These are phyloP conservation scores for Riptortus pedestris DNA, from an alignment of 1,140 invertebrate genomes.

Conservation along the genomic window DNA sequence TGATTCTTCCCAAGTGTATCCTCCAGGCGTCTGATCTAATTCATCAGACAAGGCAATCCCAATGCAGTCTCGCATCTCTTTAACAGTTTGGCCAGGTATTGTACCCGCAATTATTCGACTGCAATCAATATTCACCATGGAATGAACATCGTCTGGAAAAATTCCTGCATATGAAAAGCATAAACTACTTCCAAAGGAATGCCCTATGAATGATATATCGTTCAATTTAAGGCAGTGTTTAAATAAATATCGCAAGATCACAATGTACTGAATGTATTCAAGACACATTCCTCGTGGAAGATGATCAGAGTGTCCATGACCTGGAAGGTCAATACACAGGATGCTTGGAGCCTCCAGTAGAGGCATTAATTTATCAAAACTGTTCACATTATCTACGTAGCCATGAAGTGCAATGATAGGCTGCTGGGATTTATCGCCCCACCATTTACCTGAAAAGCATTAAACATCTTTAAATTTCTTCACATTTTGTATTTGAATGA, in stretches of 20 bases:
- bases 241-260: slow-evolving; percentile 38
- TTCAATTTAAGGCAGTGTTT: slow-evolving; percentile 66
- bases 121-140: slow-evolving; percentile 60
- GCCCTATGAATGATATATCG: slow-evolving; percentile 62
- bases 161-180: slow-evolving; percentile 66
- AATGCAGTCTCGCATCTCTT: too few relatives aligned
- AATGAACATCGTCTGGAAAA: slow-evolving; percentile 59
- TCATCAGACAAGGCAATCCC: too few relatives aligned
- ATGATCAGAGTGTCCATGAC: slow-evolving; percentile 71
- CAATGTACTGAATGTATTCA: slow-evolving; percentile 42
- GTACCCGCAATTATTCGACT: slow-evolving; percentile 3
- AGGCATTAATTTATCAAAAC: slow-evolving; percentile 67
- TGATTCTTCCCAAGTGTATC: slow-evolving; percentile 5
- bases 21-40: too few relatives aligned
- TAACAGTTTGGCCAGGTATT: too few relatives aligned
- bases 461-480: too few relatives aligned
- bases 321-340: slow-evolving; percentile 64
- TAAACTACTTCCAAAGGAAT: slow-evolving; percentile 67
- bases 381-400: slow-evolving; percentile 80
- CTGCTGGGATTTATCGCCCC: slow-evolving; percentile 54
- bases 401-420: slow-evolving; percentile 76
- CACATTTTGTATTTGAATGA: too few relatives aligned
- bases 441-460: slow-evolving; percentile 63
- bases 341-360: slow-evolving; percentile 48
- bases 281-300: slow-evolving; percentile 54